Base-by-base conservation (phyloP, 2,888 invertebrate species). In the Ectropis crepuscularia region DNA sequence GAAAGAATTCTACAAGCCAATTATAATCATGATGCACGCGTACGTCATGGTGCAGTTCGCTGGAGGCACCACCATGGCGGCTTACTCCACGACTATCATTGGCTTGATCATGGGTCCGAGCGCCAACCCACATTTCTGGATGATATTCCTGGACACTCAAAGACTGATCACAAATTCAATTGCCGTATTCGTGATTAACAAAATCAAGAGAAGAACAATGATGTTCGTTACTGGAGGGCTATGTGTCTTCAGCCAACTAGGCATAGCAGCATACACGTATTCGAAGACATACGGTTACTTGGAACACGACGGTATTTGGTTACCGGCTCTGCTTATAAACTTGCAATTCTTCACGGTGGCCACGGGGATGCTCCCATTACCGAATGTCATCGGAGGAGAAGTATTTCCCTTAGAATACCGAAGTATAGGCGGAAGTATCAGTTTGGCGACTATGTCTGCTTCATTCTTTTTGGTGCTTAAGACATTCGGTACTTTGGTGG, bases 351-450 rank as follows among this genome's bases (percentile, higher is more conserved):
- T 93, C 10, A 92, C 94, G 8, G 89, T 94, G 0, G 91, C 93
- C 5, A 83, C 94, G 0, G 95, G 95, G 0, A 87, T 94, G 76
- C 85, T 94, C 7, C 95, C 95, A 0, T 73, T 96, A 62, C 96
- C 96, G 0, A 95, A 95, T 88, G 94, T 95, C 6, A 94, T 96
- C 84, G 94, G 95, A 42, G 95, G 95, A 0, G 96, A 96, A 77
- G 89, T 96, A 0, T 95, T 95, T 68, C 93, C 95, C 0, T 85
- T 94, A 36, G 90, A 92, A 53, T 93, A 93, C 54, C 89, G 95
- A 57, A 95, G 95, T 36, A 81, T 94, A 0, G 95, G 95, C 0
- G 94, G 95, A 0, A 95, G 94, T 0, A 85, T 95, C 8, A 93
- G 94, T 10, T 86, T 94, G 28, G 91, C 94, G 43, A 90, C 94